Percentiles rank a stretch among this genome's conserved stretches.
phyloP scores from a whole-genome alignment of 2,797 vertebrate species.

The Coracias cyanogaster region DNA sequence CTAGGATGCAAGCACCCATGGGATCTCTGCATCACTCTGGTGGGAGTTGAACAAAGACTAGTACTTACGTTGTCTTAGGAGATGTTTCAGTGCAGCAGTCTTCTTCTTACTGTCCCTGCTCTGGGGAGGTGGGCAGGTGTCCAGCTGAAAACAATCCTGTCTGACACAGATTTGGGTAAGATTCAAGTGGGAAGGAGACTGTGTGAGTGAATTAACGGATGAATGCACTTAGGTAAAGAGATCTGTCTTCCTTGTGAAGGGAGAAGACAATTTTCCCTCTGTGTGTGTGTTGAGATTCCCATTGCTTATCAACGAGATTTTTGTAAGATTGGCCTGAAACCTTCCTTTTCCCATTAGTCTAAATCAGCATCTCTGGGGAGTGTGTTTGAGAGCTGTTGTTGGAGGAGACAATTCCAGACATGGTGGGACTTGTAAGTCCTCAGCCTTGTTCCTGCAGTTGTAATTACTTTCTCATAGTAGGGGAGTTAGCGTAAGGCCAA shows the following conservation, averaged over 20 bases:
- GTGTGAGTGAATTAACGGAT: accelerated
- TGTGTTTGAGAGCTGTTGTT: background rate
- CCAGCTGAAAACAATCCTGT: background rate
- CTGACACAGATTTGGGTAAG: background rate
- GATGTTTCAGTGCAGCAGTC: accelerated
- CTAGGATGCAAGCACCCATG: background rate
- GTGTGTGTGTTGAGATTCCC: background rate
- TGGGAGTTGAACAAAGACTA: background rate
- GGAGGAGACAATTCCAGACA: background rate
- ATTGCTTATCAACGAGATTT: background rate
- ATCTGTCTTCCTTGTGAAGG: background rate
- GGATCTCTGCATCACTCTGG: background rate
- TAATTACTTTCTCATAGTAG: conserved; percentile 27
- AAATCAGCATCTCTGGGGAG: background rate
- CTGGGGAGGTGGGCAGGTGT: background rate
- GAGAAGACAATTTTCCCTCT: background rate
- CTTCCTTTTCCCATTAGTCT: background rate
- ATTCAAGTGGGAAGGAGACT: background rate
- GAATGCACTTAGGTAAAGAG: background rate
- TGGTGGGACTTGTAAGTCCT: background rate
- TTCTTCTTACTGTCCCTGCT: background rate
- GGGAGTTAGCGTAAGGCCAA: background rate
- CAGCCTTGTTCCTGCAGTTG: background rate
- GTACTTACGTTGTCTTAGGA: background rate
- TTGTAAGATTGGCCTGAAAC: background rate